Evolutionary conservation across 2,888 invertebrate species (phyloP).

Genomic region (Xylophagus ater): DNA sequence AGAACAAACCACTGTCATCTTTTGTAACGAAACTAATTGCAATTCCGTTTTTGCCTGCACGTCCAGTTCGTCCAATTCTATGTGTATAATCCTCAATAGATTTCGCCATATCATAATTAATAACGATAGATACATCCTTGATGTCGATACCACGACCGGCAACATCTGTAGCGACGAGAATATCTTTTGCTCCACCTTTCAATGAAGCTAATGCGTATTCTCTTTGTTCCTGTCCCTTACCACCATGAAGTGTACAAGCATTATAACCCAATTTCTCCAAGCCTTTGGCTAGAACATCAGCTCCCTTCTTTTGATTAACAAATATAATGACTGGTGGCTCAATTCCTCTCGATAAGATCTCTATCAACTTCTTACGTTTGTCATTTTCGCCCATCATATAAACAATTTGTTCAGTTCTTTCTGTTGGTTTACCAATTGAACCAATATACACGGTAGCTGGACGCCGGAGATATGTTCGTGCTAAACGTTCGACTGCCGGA

Average conservation of each 20-base stretch:
- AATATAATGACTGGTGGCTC: conserved; percentile 99
- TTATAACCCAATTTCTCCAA: conserved; percentile 94
- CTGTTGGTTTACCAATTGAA: conserved; percentile 91
- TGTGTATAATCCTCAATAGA: conserved; percentile 95
- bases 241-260: conserved; percentile 95
- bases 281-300: conserved; percentile 93
- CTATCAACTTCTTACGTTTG: conserved; percentile 92
- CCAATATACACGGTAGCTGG: conserved; percentile 98
- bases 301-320: conserved; percentile 99
- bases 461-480: conserved; percentile 84
- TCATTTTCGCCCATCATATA: conserved; percentile 91
- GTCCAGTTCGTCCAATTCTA: conserved; percentile 97
- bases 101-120: conserved; percentile 99
- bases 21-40: conserved; percentile 96
- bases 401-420: conserved; percentile 94
- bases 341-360: conserved; percentile 78
- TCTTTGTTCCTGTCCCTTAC: conserved; percentile 98
- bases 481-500: conserved; percentile 91
- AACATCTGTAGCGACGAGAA: conserved; percentile 97
- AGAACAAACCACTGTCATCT: conserved; percentile 90
- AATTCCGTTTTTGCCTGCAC: conserved; percentile 94
- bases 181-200: conserved; percentile 93
- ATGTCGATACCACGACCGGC: conserved; percentile 99
- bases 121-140: conserved; percentile 97
- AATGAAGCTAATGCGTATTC: conserved; percentile 95